phyloP scores from a whole-genome alignment of 2,797 vertebrate species.

The Pachyuromys duprasi region DNA sequence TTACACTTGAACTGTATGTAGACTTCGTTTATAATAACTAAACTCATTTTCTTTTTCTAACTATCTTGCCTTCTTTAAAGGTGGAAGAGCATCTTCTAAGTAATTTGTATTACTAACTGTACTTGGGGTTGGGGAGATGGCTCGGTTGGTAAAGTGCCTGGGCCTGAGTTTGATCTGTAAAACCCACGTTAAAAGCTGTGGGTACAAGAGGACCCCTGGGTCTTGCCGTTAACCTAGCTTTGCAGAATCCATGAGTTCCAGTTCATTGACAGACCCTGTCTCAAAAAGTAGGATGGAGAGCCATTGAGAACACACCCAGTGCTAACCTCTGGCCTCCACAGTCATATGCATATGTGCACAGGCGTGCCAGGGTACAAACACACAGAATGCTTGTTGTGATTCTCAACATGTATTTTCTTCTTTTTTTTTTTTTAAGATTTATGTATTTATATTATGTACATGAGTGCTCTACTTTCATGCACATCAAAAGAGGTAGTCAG shows the following conservation, averaged over 20 bases:
- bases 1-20: constrained; percentile 27
- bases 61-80: constrained; percentile 21
- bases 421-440: too few relatives aligned
- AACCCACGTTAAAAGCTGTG: not conserved
- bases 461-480: too few relatives aligned
- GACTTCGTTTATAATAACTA: constrained; percentile 22
- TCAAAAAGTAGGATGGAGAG: not conserved
- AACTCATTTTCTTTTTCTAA: constrained; percentile 36
- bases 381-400: not conserved
- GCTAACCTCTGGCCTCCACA: not conserved
- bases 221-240: not conserved
- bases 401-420: not conserved
- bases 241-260: not conserved
- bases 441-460: too few relatives aligned
- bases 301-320: not conserved
- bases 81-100: not conserved
- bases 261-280: not conserved
- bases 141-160: not conserved
- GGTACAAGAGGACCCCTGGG: not conserved
- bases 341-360: not conserved
- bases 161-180: not conserved
- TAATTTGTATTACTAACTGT: constrained; percentile 36
- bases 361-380: too few relatives aligned
- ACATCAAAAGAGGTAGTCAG: too few relatives aligned
- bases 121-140: not conserved